These are phyloP conservation scores for Microctenopoma stevenorrisi DNA, from an alignment of 2,797 vertebrate species.

Conservation along the genomic window DNA sequence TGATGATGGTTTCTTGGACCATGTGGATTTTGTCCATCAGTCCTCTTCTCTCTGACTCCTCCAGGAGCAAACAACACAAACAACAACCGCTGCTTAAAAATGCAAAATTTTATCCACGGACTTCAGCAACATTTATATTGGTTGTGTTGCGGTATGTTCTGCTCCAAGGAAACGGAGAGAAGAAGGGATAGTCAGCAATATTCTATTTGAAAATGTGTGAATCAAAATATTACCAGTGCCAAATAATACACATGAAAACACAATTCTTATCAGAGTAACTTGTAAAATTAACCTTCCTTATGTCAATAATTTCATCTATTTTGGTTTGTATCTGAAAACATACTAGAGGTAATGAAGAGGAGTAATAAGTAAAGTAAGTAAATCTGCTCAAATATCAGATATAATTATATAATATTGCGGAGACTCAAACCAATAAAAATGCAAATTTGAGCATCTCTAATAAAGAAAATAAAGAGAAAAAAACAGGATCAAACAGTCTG, in stretches of 20 bases:
- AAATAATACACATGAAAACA: not conserved
- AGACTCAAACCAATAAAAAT: slow-evolving; percentile 2
- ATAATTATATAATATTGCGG: not conserved
- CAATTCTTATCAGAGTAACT: too few relatives aligned
- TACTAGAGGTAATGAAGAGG: too few relatives aligned
- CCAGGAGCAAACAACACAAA: slow-evolving; percentile 21
- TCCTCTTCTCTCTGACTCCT: slow-evolving; percentile 94
- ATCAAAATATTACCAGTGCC: not conserved
- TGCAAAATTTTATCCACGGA: not conserved
- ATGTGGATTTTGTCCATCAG: slow-evolving; percentile 95
- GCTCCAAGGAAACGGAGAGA: not conserved
- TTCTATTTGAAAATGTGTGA: not conserved
- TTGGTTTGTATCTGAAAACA: too few relatives aligned
- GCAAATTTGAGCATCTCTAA: not conserved
- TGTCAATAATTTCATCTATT: too few relatives aligned
- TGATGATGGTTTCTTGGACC: slow-evolving; percentile 95
- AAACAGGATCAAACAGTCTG: slow-evolving; percentile 13
- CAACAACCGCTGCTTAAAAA: not conserved
- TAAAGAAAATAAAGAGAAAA: not conserved
- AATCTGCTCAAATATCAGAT: not conserved
- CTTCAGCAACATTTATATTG: not conserved
- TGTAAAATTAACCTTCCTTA: too few relatives aligned
- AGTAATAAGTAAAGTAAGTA: too few relatives aligned
- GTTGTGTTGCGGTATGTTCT: not conserved
- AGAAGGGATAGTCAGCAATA: not conserved